Conservation (phyloP, 2,797 vertebrate genomes). For the Ambastaia sidthimunki region DNA sequence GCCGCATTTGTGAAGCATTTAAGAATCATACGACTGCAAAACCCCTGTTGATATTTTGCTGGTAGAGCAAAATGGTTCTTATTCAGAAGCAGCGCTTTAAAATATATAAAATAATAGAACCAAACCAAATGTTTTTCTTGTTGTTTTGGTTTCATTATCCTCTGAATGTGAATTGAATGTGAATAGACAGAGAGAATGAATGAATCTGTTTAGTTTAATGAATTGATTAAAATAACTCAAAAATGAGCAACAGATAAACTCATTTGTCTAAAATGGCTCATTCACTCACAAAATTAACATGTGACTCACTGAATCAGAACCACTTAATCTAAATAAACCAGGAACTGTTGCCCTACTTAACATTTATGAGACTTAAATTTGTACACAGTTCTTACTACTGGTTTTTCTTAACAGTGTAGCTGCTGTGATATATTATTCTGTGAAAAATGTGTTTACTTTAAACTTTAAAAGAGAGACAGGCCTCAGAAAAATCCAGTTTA, state of each 20-base stretch:
- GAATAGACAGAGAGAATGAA: neutral
- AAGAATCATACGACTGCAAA: neutral
- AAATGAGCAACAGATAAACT: neutral
- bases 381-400: neutral
- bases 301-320: neutral
- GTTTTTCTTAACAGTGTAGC: neutral
- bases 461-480: neutral
- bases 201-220: neutral
- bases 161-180: slow-evolving; percentile 1
- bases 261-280: neutral
- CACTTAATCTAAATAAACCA: neutral
- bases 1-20: slow-evolving; percentile 28
- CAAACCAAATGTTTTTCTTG: neutral
- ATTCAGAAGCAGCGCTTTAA: neutral
- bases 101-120: neutral
- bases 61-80: neutral
- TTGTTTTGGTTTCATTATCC: neutral
- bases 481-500: neutral
- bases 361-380: neutral
- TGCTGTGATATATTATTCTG: neutral
- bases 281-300: slow-evolving; percentile 1
- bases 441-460: neutral
- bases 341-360: neutral
- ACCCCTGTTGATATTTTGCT: slow-evolving; percentile 9
- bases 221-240: slow-evolving; percentile 1